Evolutionary conservation across 2,888 invertebrate species (phyloP), one percentile per base, ranked within the genome.

Genomic region (Lepas anatifera): DNA sequence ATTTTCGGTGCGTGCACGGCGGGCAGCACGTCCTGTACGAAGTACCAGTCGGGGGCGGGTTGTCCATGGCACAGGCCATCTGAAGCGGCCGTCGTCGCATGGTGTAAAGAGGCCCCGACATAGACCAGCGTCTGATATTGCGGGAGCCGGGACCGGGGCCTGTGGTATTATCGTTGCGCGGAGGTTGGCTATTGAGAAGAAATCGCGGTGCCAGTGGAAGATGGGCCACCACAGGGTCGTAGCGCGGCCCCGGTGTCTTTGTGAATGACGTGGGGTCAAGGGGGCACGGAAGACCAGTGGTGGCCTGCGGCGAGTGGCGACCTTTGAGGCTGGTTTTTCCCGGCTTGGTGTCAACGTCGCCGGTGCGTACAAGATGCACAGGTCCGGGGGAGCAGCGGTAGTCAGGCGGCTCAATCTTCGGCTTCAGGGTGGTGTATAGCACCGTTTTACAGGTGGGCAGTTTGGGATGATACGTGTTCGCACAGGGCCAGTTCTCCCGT

Each of bases 21-120:
- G 4, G 58, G 58, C 8, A 6, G 58, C 22, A 58, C 58, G 58
- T 58, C 58, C 22, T 35, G 32, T 22, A 58, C 58, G 32, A 58
- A 58, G 58, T 58, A 58, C 58, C 58, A 58, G 58, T 58, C 58
- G 22, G 58, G 58, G 58, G 58, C 32, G 58, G 58, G 58, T 58
- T 58, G 58, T 58, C 32, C 58, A 58, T 58, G 35, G 7, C 3
- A 22, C 0, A 1, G 18, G 8, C 16, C 18, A 32, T 18, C 58
- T 58, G 58, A 2, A 8, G 58, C 8, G 58, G 58, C 58, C 32
- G 32, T 18, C 0, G n/a, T 4, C 58, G 58, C 22, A 58, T 35
- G 32, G 18, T 58, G 58, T 35, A 58, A 3, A 22, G 22, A 18
- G 58, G 58, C 22, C 58, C 58, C 8, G 58, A 58, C 18, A 35